Percentiles rank a stretch among this genome's conserved stretches.
Evolutionary conservation across 1,140 invertebrate genomes (phyloP).

Genomic region (Drosophila lacteicornis): DNA sequence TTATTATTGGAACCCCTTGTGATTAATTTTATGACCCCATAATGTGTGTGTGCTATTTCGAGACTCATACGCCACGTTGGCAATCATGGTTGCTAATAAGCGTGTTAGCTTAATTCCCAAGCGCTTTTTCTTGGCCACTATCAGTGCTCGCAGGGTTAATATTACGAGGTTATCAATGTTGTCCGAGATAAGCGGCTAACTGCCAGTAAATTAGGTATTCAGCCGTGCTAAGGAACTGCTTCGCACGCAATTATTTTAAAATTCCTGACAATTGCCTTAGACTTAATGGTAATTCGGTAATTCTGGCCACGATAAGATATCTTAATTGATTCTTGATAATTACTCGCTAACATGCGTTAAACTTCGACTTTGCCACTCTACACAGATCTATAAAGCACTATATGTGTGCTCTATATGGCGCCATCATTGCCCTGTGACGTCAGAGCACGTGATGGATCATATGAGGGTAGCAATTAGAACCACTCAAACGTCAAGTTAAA

Average conservation of each 20-base stretch:
- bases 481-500: constrained; percentile 45
- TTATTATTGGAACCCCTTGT: neutral
- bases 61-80: constrained; percentile 38
- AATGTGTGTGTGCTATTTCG: neutral
- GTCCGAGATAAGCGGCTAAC: constrained; percentile 43
- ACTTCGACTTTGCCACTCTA: constrained; percentile 36
- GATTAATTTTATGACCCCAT: neutral
- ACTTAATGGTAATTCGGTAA: constrained; percentile 61
- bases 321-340: constrained; percentile 79
- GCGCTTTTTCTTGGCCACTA: constrained; percentile 21
- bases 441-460: constrained; percentile 81
- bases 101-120: constrained; percentile 22
- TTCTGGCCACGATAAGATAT: constrained; percentile 58
- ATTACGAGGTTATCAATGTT: constrained; percentile 56
- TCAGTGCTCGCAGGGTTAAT: constrained; percentile 49
- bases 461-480: constrained; percentile 33
- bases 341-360: constrained; percentile 39
- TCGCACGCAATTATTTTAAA: constrained; percentile 27
- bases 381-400: constrained; percentile 44
- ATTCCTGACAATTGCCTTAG: constrained; percentile 61
- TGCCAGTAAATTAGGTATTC: constrained; percentile 55
- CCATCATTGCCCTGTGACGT: constrained; percentile 56
- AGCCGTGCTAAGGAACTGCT: constrained; percentile 1
- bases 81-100: constrained; percentile 20
- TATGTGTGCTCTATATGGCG: constrained; percentile 13